Evolutionary conservation across 2,888 invertebrate species (phyloP).

Genomic region (Lagria hirta): DNA sequence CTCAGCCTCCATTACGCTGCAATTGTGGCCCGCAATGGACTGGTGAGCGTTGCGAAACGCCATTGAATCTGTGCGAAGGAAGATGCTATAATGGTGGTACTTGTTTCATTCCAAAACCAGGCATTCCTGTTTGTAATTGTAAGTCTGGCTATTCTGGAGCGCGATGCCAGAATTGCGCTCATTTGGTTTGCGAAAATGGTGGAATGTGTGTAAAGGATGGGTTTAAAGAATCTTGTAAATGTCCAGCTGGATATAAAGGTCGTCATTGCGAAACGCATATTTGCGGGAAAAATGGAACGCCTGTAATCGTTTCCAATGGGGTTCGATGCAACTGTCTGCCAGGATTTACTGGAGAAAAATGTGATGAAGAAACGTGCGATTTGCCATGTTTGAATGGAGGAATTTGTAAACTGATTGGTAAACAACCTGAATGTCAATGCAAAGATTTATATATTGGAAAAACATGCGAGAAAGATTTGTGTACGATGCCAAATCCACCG

Average conservation of each 20-base stretch:
- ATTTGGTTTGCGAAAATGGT: slow-evolving; percentile 62
- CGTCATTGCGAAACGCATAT: slow-evolving; percentile 55
- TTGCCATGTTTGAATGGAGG: slow-evolving; percentile 64
- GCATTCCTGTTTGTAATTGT: slow-evolving; percentile 56
- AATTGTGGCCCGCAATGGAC: slow-evolving; percentile 66
- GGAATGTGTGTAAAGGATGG: slow-evolving; percentile 59
- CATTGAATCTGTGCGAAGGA: slow-evolving; percentile 59
- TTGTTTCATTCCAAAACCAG: slow-evolving; percentile 53
- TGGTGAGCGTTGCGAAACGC: slow-evolving; percentile 65
- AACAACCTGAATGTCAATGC: slow-evolving; percentile 55
- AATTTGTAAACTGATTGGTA: slow-evolving; percentile 49
- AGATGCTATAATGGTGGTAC: slow-evolving; percentile 64
- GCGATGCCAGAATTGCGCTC: slow-evolving; percentile 62
- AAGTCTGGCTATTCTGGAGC: slow-evolving; percentile 57
- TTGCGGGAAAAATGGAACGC: slow-evolving; percentile 46
- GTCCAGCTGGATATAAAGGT: slow-evolving; percentile 59
- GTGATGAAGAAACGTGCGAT: slow-evolving; percentile 62
- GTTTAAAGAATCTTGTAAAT: slow-evolving; percentile 56
- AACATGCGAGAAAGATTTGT: slow-evolving; percentile 59
- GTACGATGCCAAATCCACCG: slow-evolving; percentile 50
- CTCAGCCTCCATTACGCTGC: slow-evolving; percentile 54
- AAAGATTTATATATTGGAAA: slow-evolving; percentile 54
- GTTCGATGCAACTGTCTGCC: slow-evolving; percentile 54
- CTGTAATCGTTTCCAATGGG: slow-evolving; percentile 34
- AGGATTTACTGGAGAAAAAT: slow-evolving; percentile 60